phyloP scores from a whole-genome alignment of 2,113 vertebrate species.

The Gnathonemus longibarbis region DNA sequence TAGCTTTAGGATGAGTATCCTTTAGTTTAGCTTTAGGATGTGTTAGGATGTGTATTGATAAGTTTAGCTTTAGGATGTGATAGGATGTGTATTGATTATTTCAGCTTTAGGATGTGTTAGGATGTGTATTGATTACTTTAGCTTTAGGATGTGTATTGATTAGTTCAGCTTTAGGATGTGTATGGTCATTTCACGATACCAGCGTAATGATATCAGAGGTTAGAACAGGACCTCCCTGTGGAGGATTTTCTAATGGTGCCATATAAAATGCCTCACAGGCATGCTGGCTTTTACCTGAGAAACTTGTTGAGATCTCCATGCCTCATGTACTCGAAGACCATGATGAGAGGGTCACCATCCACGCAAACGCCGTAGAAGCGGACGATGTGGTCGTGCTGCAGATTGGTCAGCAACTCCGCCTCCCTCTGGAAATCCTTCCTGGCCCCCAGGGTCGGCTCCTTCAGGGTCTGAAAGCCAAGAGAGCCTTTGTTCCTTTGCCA shows the following conservation, averaged over 20 bases:
- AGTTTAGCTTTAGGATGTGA: too few species aligned
- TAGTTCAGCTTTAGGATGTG: background rate
- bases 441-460: constrained; percentile 87
- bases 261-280: background rate
- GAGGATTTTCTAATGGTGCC: background rate
- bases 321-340: constrained; percentile 99
- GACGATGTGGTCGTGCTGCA: constrained; percentile 95
- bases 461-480: constrained; percentile 70
- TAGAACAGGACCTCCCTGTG: background rate
- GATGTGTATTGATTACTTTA: too few species aligned
- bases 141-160: too few species aligned
- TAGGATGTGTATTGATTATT: too few species aligned
- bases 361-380: constrained; percentile 94
- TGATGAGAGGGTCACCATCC: constrained; percentile 92
- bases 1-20: too few species aligned
- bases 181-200: background rate
- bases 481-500: background rate
- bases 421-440: constrained; percentile 97
- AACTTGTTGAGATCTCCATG: constrained; percentile 98
- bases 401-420: constrained; percentile 91
- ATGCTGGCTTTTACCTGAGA: constrained; percentile 67
- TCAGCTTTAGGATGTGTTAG: too few species aligned
- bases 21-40: too few species aligned
- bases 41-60: too few species aligned
- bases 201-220: background rate